A percentile compares a stretch with the other conserved stretches of the same genome.
Conservation (phyloP, 2,113 vertebrate genomes). For the Glaucomys volans region DNA sequence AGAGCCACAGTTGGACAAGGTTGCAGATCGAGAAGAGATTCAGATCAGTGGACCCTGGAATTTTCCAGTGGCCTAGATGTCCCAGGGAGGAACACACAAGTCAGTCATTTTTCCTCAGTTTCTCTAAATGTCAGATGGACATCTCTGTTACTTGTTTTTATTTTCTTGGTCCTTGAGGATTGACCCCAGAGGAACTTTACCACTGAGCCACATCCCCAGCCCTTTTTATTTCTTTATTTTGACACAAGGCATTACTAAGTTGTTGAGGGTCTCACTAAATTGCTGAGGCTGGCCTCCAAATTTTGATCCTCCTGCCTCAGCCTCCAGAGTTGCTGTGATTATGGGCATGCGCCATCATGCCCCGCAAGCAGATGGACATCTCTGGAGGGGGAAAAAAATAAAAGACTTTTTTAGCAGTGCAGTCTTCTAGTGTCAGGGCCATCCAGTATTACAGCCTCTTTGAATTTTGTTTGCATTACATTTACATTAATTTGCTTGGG, state of each 20-base stretch:
- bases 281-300: too few species aligned
- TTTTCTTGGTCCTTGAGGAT: too few species aligned
- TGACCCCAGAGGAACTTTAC: too few species aligned
- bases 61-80: background rate
- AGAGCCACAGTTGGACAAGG: background rate
- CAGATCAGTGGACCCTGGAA: background rate
- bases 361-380: background rate
- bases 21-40: background rate
- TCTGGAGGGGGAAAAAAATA: background rate
- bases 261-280: too few species aligned
- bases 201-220: too few species aligned
- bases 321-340: too few species aligned
- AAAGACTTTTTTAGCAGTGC: background rate
- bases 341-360: too few species aligned
- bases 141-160: background rate
- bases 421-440: background rate
- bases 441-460: background rate
- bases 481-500: slow-evolving; percentile 60
- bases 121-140: background rate
- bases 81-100: background rate
- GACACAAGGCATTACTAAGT: too few species aligned
- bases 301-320: too few species aligned
- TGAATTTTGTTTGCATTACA: background rate
- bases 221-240: too few species aligned
- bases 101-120: background rate